Evolutionary conservation across 2,113 vertebrate genomes (phyloP).

Genomic region (Rhabdomys dilectus): DNA sequence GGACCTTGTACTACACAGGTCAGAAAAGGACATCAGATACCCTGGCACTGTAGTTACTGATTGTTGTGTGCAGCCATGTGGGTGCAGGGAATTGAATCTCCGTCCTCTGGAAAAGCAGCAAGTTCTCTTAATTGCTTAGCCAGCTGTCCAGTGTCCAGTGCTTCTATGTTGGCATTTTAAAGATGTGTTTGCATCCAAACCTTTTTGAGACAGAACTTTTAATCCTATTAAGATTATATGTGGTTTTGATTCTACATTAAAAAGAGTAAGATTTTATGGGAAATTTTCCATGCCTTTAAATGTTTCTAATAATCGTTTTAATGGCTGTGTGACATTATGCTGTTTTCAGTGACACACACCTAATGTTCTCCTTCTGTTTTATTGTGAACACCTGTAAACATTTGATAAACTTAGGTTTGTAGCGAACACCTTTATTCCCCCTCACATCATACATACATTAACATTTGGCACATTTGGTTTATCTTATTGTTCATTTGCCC

Average conservation of each 20-base stretch:
- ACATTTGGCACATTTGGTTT: not conserved
- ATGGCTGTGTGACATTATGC: not conserved
- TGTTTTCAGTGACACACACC: not conserved
- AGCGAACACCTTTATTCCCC: not conserved
- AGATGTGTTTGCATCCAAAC: not conserved
- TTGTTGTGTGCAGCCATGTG: not conserved
- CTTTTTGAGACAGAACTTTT: conserved; percentile 15
- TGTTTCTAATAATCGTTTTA: conserved; percentile 9
- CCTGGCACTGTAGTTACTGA: not conserved
- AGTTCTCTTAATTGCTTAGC: not conserved
- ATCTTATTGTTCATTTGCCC: not conserved
- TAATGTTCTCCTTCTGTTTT: not conserved
- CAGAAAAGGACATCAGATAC: not conserved
- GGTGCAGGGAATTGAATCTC: not conserved
- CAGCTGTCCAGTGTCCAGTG: too few relatives aligned
- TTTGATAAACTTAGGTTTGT: not conserved
- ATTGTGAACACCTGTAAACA: conserved; percentile 6
- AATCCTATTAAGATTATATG: not conserved
- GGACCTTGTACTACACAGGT: not conserved
- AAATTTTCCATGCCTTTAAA: not conserved
- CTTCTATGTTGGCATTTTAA: not conserved
- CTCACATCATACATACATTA: not conserved
- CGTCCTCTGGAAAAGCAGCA: not conserved
- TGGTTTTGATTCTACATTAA: not conserved
- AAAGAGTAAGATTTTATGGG: not conserved